Conservation (phyloP, 2,888 invertebrate genomes). For the Morpho deidamia region DNA sequence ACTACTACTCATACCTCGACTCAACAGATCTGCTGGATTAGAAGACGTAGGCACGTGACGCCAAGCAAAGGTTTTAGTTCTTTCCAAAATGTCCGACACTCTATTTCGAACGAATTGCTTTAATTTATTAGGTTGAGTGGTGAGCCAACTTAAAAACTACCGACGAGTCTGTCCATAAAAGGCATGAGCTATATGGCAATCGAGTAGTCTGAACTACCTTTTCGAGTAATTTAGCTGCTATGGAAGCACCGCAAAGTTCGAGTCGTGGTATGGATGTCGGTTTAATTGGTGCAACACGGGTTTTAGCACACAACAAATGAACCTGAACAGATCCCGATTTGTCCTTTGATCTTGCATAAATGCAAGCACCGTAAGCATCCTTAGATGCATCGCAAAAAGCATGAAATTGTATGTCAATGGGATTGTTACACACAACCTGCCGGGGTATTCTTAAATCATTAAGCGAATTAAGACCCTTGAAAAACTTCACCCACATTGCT, state of each 20-base stretch:
- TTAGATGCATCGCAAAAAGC: too few relatives aligned
- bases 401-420: background rate
- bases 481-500: constrained; percentile 9
- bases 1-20: background rate
- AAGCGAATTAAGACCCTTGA: background rate
- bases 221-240: constrained; percentile 10
- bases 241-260: constrained; percentile 24
- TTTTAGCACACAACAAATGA: constrained; percentile 9
- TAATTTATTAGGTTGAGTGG: constrained; percentile 1
- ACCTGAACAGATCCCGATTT: background rate
- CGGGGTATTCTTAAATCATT: background rate
- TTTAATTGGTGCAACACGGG: constrained; percentile 13
- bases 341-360: background rate
- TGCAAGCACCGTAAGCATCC: too few relatives aligned
- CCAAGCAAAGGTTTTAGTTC: constrained; percentile 6
- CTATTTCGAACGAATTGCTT: constrained; percentile 20
- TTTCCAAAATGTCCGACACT: constrained; percentile 8
- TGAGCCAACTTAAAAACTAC: constrained; percentile 16
- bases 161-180: constrained; percentile 17
- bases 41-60: constrained; percentile 19
- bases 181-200: background rate
- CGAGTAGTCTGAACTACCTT: constrained; percentile 1
- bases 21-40: constrained; percentile 10
- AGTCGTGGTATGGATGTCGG: constrained; percentile 17
- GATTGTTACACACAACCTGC: background rate